These are phyloP conservation scores for Spilosoma lubricipeda DNA, from an alignment of 2,888 invertebrate species.

Conservation along the genomic window DNA sequence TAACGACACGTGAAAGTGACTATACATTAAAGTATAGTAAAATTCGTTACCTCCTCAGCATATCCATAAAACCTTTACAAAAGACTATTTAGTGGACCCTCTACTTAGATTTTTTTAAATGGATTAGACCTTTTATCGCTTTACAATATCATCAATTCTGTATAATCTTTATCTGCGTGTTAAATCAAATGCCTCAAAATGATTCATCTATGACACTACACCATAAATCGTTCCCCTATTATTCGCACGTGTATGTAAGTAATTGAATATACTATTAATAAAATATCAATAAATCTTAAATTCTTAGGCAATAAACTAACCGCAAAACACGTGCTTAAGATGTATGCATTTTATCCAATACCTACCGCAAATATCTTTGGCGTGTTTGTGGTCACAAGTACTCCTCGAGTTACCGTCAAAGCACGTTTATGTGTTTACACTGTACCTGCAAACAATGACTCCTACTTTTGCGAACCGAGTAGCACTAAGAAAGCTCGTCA, in stretches of 20 bases:
- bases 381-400: conserved; percentile 40
- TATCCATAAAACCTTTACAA: background rate
- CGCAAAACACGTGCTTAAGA: conserved; percentile 16
- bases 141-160: background rate
- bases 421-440: conserved; percentile 36
- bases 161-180: background rate
- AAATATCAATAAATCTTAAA: conserved; percentile 10
- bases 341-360: conserved; percentile 16
- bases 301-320: conserved; percentile 9
- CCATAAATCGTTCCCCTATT: background rate
- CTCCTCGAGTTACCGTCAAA: conserved; percentile 42
- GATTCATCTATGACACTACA: background rate
- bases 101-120: background rate
- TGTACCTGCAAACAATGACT: conserved; percentile 35
- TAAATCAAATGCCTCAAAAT: background rate
- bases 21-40: background rate
- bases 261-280: conserved; percentile 9
- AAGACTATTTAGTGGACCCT: background rate
- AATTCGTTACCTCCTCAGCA: background rate
- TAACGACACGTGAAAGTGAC: conserved; percentile 3
- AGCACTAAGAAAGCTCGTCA: conserved; percentile 22
- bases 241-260: background rate
- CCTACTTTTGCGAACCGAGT: conserved; percentile 23
- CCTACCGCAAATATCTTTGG: conserved; percentile 44
- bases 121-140: background rate